Evolutionary conservation across 2,888 invertebrate genomes (phyloP), one percentile per base, ranked within the genome.

Genomic region (Sericinus montela): DNA sequence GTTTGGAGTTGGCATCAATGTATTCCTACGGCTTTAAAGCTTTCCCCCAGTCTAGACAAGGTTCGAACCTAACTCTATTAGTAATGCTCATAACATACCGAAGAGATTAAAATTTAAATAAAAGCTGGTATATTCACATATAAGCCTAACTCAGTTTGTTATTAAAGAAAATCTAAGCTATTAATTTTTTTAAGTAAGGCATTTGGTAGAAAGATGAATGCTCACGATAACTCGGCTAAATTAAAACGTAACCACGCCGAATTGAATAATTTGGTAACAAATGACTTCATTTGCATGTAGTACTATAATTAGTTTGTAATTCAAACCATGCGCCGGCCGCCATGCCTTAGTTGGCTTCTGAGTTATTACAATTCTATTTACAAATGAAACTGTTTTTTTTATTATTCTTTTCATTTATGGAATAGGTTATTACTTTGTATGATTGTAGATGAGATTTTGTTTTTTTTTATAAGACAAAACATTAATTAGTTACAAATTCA

Each of bases 261-360:
- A 84, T 86, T 82, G 82, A 84, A 80, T 77, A 73, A 80, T 82
- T 83, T 75, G 74, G 72, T 69, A 75, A 75, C 72, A 67, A 75
- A 77, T 71, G 68, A 58, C 66, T 74, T 75, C 71, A 83, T 86
- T 85, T 81, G 74, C 81, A 85, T 85, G 75, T 68, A 19, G 19
- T 19, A 64, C 65, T 69, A 64, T 79, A 83, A 84, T 83, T 82
- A 82, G 70, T 72, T 68, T 60, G 67, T 78, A 73, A 78, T 77
- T 79, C 72, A 70, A 69, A 60, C 58, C 56, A 57, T 41, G 43
- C 39, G 42, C 37, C 50, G 50, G 11, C 32, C 32, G 48, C 32
- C 16, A 42, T 50, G 45, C 41, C 42, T 37, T 43, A 35, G 7
- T 36, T 55, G 41, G 47, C 47, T 59, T 57, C 54, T 53, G 53